phyloP scores from a whole-genome alignment of 2,113 vertebrate genomes.

The Bufo gargarizans region DNA sequence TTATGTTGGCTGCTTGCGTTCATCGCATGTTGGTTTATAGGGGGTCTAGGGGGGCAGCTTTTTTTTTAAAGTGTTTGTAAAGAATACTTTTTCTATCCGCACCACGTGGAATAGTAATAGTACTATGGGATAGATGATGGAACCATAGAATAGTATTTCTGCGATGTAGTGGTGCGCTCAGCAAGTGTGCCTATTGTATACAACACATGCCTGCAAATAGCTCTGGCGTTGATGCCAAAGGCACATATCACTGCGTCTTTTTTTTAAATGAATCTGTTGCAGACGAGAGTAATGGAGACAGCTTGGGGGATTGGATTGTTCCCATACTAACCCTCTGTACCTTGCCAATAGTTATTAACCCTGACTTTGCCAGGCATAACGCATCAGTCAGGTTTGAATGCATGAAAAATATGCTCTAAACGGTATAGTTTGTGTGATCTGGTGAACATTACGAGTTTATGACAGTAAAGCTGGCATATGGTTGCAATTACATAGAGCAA shows the following conservation, averaged over 20 bases:
- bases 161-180: constrained; percentile 1
- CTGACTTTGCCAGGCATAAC: not conserved
- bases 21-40: no score
- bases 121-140: no score
- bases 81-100: no score
- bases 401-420: not conserved
- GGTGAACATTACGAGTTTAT: not conserved
- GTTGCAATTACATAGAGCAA: not conserved
- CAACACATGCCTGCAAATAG: constrained; percentile 46
- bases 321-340: constrained; percentile 39
- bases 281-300: constrained; percentile 49
- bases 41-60: no score
- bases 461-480: not conserved
- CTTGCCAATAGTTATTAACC: constrained; percentile 52
- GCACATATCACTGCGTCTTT: constrained; percentile 38
- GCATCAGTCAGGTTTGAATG: not conserved
- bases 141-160: not conserved
- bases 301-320: constrained; percentile 51
- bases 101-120: no score
- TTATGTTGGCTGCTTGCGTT: not conserved
- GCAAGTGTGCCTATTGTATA: constrained; percentile 44
- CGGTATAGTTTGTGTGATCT: not conserved
- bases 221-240: constrained; percentile 48
- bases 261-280: constrained; percentile 42
- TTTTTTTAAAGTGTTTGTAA: no score